Evolutionary conservation across 2,888 invertebrate species (phyloP).

Genomic region (Leptinotarsa peninsularis): DNA sequence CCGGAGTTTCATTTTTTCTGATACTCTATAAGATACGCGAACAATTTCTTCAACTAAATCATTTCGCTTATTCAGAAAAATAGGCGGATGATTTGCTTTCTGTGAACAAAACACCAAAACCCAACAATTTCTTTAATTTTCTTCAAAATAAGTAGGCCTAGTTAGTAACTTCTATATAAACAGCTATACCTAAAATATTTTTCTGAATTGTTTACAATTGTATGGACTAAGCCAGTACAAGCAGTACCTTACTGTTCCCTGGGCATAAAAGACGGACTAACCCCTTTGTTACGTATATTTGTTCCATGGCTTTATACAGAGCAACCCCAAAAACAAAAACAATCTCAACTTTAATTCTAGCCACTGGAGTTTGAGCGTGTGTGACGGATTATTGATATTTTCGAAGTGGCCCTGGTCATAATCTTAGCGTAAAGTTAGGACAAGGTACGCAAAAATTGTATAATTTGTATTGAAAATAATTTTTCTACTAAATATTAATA

Average conservation of each 20-base stretch:
- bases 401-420: slow-evolving; percentile 29
- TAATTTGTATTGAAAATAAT: slow-evolving; percentile 61
- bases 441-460: slow-evolving; percentile 56
- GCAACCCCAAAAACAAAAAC: slow-evolving; percentile 19
- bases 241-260: slow-evolving; percentile 55
- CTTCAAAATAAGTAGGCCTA: slow-evolving; percentile 39
- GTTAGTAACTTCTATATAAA: slow-evolving; percentile 46
- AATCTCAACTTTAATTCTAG: neutral
- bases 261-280: slow-evolving; percentile 57
- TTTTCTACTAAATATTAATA: slow-evolving; percentile 54
- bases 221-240: slow-evolving; percentile 56
- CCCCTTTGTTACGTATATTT: slow-evolving; percentile 54
- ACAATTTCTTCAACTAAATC: neutral
- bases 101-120: slow-evolving; percentile 17
- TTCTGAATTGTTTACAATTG: slow-evolving; percentile 50
- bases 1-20: no score
- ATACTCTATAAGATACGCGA: no score
- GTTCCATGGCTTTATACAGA: slow-evolving; percentile 38
- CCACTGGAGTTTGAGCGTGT: slow-evolving; percentile 22
- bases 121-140: slow-evolving; percentile 1
- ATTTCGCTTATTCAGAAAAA: neutral
- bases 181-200: slow-evolving; percentile 50
- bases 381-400: slow-evolving; percentile 15
- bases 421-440: slow-evolving; percentile 45
- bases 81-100: neutral